A percentile compares a stretch with the other conserved stretches of the same genome.
Evolutionary conservation across 2,113 vertebrate species (phyloP).

Genomic region (Gnathonemus longibarbis): DNA sequence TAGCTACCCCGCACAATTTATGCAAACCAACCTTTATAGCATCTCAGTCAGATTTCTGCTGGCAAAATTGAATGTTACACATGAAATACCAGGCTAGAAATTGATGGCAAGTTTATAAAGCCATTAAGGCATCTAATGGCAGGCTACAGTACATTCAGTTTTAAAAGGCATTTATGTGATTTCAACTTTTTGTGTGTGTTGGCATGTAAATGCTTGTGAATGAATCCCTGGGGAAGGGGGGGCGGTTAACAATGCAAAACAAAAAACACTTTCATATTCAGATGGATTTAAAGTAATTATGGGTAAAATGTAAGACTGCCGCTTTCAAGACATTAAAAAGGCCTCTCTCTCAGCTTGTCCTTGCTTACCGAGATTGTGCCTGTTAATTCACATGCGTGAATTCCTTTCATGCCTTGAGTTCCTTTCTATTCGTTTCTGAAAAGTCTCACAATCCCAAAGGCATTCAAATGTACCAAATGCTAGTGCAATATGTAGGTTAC

Average conservation of each 20-base stretch:
- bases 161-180: neutral
- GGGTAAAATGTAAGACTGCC: neutral
- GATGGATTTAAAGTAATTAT: slow-evolving; percentile 11
- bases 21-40: neutral
- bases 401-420: neutral
- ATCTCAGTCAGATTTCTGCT: neutral
- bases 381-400: slow-evolving; percentile 10
- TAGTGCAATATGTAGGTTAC: neutral
- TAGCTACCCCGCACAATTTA: neutral
- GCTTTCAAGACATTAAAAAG: neutral
- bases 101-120: neutral
- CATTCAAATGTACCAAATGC: neutral
- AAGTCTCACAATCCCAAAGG: neutral
- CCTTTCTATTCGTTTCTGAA: neutral
- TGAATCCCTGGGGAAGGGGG: neutral
- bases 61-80: neutral
- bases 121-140: neutral
- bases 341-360: neutral
- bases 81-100: neutral
- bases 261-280: neutral
- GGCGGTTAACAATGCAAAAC: neutral
- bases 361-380: slow-evolving; percentile 8
- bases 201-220: neutral
- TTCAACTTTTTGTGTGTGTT: slow-evolving; percentile 42
- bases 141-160: neutral